Conservation (phyloP, 1,140 invertebrate genomes). For the Campoletis sonorensis region DNA sequence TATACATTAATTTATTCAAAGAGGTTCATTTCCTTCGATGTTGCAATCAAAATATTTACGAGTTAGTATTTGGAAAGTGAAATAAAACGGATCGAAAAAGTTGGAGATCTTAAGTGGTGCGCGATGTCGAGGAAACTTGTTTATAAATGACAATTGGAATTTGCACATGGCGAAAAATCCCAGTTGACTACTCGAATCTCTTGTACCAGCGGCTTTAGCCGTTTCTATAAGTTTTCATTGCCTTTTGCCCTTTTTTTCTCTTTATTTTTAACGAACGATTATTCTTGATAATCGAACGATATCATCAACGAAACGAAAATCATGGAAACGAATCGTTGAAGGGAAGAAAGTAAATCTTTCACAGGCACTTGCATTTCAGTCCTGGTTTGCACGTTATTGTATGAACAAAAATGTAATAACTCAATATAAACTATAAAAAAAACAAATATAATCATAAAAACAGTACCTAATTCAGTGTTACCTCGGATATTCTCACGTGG, state of each 20-base stretch:
- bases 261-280: slow-evolving; percentile 11
- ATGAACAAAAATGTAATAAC: neutral
- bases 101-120: slow-evolving; percentile 11
- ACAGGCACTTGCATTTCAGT: slow-evolving; percentile 46
- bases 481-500: slow-evolving; percentile 16
- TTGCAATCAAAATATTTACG: neutral
- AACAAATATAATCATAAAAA: slow-evolving; percentile 24
- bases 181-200: slow-evolving; percentile 2
- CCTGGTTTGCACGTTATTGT: slow-evolving; percentile 32
- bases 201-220: neutral
- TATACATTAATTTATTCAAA: slow-evolving; percentile 2
- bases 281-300: neutral
- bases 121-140: neutral
- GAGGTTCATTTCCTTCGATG: neutral
- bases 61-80: neutral
- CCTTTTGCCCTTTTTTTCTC: neutral
- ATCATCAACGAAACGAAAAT: too few species aligned
- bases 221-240: neutral
- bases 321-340: neutral
- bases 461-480: slow-evolving; percentile 22
- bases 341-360: slow-evolving; percentile 31
- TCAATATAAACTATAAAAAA: slow-evolving; percentile 39
- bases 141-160: neutral
- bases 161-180: slow-evolving; percentile 2
- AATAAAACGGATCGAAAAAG: slow-evolving; percentile 10